Base-by-base conservation (phyloP, 2,797 vertebrate genomes). In the Phrynocephalus vlangalii region DNA sequence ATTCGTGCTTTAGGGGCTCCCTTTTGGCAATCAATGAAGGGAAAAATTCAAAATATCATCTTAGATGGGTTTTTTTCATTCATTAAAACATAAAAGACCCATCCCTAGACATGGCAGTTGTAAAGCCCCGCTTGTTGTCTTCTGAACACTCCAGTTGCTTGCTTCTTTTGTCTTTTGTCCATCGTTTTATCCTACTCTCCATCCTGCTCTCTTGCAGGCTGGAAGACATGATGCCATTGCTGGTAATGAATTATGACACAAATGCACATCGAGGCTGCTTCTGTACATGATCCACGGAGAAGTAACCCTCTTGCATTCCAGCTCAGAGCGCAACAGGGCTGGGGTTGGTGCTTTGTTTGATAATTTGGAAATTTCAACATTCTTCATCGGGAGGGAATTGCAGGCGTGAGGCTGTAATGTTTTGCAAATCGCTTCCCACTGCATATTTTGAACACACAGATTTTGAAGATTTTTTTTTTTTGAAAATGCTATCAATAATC, bases 401-500 rank as follows among this genome's bases (percentile, higher is more conserved):
- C 60, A 63, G 18, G 18, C 5, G 20, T 63, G 13, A 15, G 22
- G 60, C 20, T 63, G 18, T 63, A 63, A 63, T 63, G 60, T 15
- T 63, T 63, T 20, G 60, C 60, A 63, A 38, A 5, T 13, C 5
- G 2, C n/a, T 22, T 70, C 15, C 44, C 33, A 76, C 44, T 48
- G 15, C 30, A 56, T 20, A 56, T 60, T 87, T 52, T 22, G 9
- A 0, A 22, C 70, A 20, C 1, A 72, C 79, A 52, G 7, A 83
- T 56, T 88, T 86, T 83, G 83, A 84, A 48, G 77, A 2, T 28
- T 9, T 70, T 79, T 60, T 38, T 1, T 70, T 79, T 60, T 38
- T 1, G 16, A 77, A 52, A 15, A 15, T 70, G n/a, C 11, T 38
- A 68, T 48, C 8, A 71, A 22, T 56, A 63, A 80, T 28, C n/a